phyloP scores from a whole-genome alignment of 2,888 invertebrate species.

The Pachymerium ferrugineum region DNA sequence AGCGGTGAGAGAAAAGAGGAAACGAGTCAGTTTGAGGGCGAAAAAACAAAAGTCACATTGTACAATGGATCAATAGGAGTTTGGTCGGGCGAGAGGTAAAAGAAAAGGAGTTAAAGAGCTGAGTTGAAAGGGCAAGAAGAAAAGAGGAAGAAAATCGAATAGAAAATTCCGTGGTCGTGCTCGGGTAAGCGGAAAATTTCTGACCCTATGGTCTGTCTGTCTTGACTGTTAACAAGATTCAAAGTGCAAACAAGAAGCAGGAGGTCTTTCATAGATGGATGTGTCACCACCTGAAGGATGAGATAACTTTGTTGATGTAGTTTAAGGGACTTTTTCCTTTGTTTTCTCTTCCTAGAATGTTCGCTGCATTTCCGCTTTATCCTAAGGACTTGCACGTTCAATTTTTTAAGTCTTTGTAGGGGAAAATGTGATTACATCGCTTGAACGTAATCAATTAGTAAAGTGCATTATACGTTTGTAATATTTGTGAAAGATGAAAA shows the following conservation, averaged over 20 bases:
- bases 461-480: too few species aligned
- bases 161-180: slow-evolving; percentile 25
- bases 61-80: slow-evolving; percentile 4
- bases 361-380: too few species aligned
- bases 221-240: slow-evolving; percentile 27
- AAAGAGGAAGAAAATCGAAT: slow-evolving; percentile 18
- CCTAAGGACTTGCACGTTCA: too few species aligned
- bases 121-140: slow-evolving; percentile 5
- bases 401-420: too few species aligned
- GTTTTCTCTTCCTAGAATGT: too few species aligned
- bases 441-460: too few species aligned
- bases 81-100: slow-evolving; percentile 1
- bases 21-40: background rate
- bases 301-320: slow-evolving; percentile 7
- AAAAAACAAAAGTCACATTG: background rate
- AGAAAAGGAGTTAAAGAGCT: slow-evolving; percentile 13
- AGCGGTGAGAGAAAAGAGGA: background rate
- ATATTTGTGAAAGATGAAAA: too few species aligned
- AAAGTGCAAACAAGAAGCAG: background rate
- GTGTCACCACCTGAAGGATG: slow-evolving; percentile 11
- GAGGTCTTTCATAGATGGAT: background rate
- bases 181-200: slow-evolving; percentile 21
- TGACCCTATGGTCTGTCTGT: slow-evolving; percentile 25
- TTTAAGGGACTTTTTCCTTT: background rate
- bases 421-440: too few species aligned